A percentile compares a stretch with the other conserved stretches of the same genome.
These are phyloP conservation scores for Saccopteryx leptura DNA, from an alignment of 2,113 vertebrate genomes.

Conservation along the genomic window DNA sequence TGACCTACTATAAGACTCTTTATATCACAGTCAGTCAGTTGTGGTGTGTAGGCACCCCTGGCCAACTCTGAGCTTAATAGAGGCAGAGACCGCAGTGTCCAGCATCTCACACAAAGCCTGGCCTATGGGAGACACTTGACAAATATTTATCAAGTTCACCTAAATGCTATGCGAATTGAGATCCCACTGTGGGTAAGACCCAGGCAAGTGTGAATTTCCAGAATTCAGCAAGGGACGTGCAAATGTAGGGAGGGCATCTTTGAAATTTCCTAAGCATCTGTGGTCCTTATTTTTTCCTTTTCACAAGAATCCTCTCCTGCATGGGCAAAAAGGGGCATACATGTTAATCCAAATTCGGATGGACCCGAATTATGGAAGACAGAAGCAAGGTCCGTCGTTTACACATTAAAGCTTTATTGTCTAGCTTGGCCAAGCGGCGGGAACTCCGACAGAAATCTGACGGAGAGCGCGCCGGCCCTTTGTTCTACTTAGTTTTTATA, in stretches of 20 bases:
- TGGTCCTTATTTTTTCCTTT: background rate
- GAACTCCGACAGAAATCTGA: too few relatives aligned
- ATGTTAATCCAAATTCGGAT: too few relatives aligned
- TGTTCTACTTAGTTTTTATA: too few relatives aligned
- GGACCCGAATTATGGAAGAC: too few relatives aligned
- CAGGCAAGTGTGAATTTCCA: background rate
- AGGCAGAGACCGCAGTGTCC: constrained; percentile 3
- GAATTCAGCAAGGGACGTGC: background rate
- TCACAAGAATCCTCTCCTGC: background rate
- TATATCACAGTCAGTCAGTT: background rate
- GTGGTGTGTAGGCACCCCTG: background rate
- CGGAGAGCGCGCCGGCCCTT: too few relatives aligned
- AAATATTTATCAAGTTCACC: constrained; percentile 31
- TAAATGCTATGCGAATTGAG: background rate
- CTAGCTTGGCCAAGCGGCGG: too few relatives aligned
- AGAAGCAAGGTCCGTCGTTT: too few relatives aligned
- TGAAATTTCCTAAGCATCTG: background rate
- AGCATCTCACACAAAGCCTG: background rate
- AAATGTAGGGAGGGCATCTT: background rate
- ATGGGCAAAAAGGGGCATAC: background rate
- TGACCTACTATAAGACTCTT: background rate
- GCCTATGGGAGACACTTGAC: background rate
- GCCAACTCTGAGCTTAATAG: background rate
- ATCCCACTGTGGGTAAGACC: background rate
- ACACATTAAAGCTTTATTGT: too few relatives aligned